Evolutionary conservation across 92 coral and sea anemone genomes (phyloP).

Genomic region (Paragorgia papillata): DNA sequence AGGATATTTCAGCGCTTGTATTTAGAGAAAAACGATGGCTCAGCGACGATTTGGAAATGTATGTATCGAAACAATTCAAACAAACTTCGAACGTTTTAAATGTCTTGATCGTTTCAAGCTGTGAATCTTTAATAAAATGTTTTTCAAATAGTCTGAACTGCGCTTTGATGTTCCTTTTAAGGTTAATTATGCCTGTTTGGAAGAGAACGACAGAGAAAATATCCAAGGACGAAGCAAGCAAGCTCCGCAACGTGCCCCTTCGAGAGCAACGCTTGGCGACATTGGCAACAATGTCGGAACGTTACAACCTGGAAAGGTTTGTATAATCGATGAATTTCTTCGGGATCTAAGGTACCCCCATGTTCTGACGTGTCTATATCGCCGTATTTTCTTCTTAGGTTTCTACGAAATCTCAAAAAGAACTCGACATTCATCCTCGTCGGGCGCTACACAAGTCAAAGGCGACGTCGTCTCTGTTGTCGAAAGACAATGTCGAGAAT

Average conservation of each 20-base stretch:
- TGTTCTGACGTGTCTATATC: too few relatives aligned
- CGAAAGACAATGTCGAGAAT: conserved; percentile 48
- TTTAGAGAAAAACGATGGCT: conserved; percentile 59
- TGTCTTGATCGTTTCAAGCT: background rate
- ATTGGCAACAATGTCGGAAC: conserved; percentile 72
- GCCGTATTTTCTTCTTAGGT: too few relatives aligned
- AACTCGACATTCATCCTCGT: conserved; percentile 31
- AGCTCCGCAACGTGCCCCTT: conserved; percentile 9
- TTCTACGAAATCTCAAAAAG: conserved; percentile 31
- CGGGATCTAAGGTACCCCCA: too few relatives aligned
- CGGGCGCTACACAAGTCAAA: conserved; percentile 71
- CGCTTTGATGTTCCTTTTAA: background rate
- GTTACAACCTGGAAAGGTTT: conserved; percentile 46
- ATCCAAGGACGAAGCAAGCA: conserved; percentile 13
- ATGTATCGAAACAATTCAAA: conserved; percentile 28
- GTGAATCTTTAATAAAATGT: background rate
- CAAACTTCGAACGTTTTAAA: conserved; percentile 8
- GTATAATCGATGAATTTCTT: background rate
- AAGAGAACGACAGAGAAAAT: conserved; percentile 37
- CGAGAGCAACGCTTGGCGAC: conserved; percentile 76
- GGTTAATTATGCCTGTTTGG: conserved; percentile 27
- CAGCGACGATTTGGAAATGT: conserved; percentile 87
- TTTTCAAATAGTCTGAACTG: background rate
- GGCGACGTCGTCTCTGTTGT: conserved; percentile 66
- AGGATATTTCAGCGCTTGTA: conserved; percentile 12